Conservation (phyloP, 2,113 vertebrate genomes). For the Bungarus multicinctus region DNA sequence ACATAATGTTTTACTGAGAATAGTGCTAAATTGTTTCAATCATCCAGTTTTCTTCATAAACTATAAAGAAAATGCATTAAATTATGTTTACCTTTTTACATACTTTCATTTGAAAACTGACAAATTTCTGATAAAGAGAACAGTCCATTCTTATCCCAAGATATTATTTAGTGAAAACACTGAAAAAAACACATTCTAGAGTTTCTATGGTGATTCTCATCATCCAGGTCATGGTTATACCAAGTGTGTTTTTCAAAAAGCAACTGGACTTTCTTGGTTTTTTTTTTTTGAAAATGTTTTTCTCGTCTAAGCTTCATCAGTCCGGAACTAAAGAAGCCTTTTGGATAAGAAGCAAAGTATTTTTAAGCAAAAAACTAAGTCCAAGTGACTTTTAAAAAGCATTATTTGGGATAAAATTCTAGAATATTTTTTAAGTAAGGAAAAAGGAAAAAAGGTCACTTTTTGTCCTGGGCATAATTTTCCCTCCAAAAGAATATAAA, state of each 20-base stretch:
- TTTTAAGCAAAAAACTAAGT: not conserved
- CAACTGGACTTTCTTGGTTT: not conserved
- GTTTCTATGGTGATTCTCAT: not conserved
- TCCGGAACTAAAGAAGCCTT: not conserved
- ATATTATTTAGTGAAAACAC: not conserved
- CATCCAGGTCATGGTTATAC: too few relatives aligned
- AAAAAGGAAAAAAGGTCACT: not conserved
- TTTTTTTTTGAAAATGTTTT: not conserved
- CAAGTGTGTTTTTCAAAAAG: not conserved
- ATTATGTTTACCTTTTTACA: not conserved
- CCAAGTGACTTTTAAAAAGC: not conserved
- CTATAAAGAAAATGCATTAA: not conserved
- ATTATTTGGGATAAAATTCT: not conserved
- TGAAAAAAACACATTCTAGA: not conserved
- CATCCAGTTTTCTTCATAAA: not conserved
- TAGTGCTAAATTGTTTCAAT: not conserved
- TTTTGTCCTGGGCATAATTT: not conserved
- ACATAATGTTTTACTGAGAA: not conserved
- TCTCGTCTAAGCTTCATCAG: not conserved
- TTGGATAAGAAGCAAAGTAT: not conserved
- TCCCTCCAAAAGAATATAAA: not conserved
- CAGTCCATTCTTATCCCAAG: not conserved
- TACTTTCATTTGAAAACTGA: not conserved
- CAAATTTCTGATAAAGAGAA: not conserved
- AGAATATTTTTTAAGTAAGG: not conserved